phyloP scores from a whole-genome alignment of 2,797 vertebrate species.

The Acanthornis magna region DNA sequence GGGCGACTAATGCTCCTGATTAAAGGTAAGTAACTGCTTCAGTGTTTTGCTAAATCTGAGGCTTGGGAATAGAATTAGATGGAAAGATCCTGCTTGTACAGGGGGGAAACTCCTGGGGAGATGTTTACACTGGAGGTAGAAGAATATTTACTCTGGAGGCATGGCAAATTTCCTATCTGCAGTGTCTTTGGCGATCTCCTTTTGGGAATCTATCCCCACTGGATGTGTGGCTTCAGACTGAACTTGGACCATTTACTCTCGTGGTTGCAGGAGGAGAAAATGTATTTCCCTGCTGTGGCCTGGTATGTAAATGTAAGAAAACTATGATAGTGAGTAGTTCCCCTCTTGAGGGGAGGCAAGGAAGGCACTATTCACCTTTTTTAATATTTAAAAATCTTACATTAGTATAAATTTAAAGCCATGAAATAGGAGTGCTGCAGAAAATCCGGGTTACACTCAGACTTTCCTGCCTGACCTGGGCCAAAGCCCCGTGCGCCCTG shows the following conservation, averaged over 20 bases:
- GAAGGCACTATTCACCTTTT: neutral
- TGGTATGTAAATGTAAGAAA: neutral
- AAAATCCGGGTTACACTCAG: neutral
- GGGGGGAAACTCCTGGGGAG: neutral
- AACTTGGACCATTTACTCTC: neutral
- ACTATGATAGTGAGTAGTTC: neutral
- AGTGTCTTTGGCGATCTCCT: neutral
- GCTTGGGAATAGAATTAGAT: constrained; percentile 7
- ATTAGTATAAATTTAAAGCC: neutral
- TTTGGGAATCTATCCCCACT: neutral
- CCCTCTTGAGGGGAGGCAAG: neutral
- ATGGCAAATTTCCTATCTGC: neutral
- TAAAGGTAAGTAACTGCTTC: constrained; percentile 56
- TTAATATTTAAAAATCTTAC: neutral
- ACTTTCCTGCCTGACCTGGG: neutral
- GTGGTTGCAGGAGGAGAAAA: neutral
- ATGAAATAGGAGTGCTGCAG: neutral
- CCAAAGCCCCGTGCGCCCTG: neutral
- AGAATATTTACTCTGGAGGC: neutral
- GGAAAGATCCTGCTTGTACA: neutral
- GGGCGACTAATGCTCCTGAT: constrained; percentile 59
- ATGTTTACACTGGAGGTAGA: neutral
- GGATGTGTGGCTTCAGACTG: neutral
- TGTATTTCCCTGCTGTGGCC: neutral
- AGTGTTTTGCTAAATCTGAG: constrained; percentile 1